A percentile compares a stretch with the other conserved stretches of the same genome.
Evolutionary conservation across 53 echinoderm and acorn worm species (phyloP).

Genomic region (Astropecten irregularis): DNA sequence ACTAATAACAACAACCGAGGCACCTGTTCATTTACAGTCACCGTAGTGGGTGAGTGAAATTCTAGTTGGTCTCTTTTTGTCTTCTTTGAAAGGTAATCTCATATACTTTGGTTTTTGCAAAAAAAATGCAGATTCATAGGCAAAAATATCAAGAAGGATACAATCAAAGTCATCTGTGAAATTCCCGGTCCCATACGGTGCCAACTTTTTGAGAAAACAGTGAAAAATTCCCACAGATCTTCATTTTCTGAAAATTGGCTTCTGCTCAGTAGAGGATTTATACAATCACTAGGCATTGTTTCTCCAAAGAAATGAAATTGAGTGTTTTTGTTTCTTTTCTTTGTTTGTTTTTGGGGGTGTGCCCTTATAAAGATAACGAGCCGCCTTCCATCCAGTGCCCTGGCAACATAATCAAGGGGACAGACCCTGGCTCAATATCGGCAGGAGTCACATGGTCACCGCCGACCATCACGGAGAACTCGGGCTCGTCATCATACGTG

Average conservation of each 20-base stretch:
- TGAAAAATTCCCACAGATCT: no score
- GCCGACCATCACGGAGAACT: slow-evolving; percentile 34
- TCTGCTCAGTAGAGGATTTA: background rate
- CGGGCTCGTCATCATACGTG: background rate
- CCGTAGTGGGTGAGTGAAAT: background rate
- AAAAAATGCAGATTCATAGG: no score
- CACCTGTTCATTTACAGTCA: background rate
- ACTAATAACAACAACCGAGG: background rate
- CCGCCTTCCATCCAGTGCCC: slow-evolving; percentile 43
- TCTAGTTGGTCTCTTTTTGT: background rate
- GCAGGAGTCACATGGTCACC: slow-evolving; percentile 25
- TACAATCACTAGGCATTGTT: no score
- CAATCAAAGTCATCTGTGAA: no score
- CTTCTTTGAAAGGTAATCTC: no score
- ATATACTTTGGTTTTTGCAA: no score
- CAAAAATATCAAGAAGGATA: no score
- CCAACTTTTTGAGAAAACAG: no score
- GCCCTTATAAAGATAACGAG: background rate
- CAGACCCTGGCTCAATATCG: background rate
- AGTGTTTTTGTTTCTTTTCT: no score
- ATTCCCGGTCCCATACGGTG: no score
- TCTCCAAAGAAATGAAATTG: no score
- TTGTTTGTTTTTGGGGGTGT: no score
- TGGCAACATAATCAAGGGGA: slow-evolving; percentile 10
- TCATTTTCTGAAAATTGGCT: background rate